Percentiles rank a stretch among this genome's conserved stretches.
These are phyloP conservation scores for Rhadinocentrus ornatus DNA, from an alignment of 2,797 vertebrate genomes.

Conservation along the genomic window DNA sequence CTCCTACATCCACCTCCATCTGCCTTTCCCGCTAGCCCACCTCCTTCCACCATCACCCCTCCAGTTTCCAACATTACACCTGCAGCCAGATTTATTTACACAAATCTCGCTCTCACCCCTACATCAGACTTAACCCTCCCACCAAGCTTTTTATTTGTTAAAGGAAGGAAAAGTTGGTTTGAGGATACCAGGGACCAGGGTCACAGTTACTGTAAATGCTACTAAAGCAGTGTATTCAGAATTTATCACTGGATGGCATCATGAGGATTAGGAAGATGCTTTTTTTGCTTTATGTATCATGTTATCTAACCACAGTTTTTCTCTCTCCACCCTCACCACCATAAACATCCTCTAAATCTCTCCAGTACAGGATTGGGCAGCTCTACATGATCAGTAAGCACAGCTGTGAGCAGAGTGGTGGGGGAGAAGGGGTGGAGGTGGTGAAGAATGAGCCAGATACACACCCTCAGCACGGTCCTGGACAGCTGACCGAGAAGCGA, in stretches of 20 bases:
- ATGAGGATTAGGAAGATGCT: constrained; percentile 1
- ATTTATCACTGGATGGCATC: constrained; percentile 8
- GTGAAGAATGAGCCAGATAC: constrained; percentile 79
- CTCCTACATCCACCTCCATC: no score
- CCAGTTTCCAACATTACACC: no score
- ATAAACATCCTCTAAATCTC: constrained; percentile 17
- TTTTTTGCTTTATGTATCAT: constrained; percentile 20
- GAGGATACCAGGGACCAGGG: not conserved
- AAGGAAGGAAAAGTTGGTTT: not conserved
- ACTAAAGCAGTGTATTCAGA: not conserved
- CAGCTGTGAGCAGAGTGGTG: constrained; percentile 85
- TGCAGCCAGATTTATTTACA: no score
- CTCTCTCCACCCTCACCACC: constrained; percentile 5
- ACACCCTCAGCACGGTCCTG: constrained; percentile 80
- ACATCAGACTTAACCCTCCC: no score
- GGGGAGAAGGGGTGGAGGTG: constrained; percentile 87
- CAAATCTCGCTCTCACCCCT: no score
- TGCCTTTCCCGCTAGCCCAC: no score
- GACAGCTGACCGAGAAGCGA: constrained; percentile 85
- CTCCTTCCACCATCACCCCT: no score
- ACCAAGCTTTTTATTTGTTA: not conserved
- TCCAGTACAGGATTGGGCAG: constrained; percentile 85
- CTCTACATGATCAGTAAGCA: constrained; percentile 91
- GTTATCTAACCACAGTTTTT: constrained; percentile 22
- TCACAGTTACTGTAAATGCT: no score